Evolutionary conservation across 2,113 vertebrate species (phyloP).

Genomic region (Oxyruncus cristatus): DNA sequence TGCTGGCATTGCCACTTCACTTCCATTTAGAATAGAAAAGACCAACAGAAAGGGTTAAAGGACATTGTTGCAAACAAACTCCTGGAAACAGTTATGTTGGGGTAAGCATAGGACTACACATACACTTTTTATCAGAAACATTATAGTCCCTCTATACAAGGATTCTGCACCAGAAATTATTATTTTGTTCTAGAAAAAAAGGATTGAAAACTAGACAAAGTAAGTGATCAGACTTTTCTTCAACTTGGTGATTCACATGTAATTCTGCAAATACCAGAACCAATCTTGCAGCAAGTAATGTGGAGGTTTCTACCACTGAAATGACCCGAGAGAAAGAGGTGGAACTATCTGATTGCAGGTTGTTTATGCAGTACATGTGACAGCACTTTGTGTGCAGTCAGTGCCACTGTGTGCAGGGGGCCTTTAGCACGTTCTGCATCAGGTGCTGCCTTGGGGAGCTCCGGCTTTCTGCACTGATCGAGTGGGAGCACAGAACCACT

Average conservation of each 20-base stretch:
- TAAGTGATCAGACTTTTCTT: background rate
- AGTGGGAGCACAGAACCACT: background rate
- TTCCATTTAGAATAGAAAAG: background rate
- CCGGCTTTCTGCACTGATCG: accelerated
- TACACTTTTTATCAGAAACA: background rate
- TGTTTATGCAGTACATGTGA: background rate
- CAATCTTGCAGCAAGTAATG: background rate
- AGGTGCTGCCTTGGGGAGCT: background rate
- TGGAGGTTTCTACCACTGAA: background rate
- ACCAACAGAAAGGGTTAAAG: background rate
- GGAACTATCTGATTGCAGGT: background rate
- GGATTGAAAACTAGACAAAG: background rate
- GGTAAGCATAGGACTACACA: background rate
- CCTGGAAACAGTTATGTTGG: background rate
- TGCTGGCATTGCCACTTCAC: background rate
- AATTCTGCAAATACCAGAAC: background rate
- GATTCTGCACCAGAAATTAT: background rate
- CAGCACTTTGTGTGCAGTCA: background rate
- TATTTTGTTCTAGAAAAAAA: background rate
- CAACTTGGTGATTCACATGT: background rate
- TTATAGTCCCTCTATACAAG: background rate
- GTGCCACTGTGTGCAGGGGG: background rate
- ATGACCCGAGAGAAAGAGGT: background rate
- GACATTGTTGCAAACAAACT: background rate
- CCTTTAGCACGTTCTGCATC: background rate